Evolutionary conservation across 2,797 vertebrate genomes (phyloP), one percentile per base, ranked within the genome.

Genomic region (Cuculus canorus): DNA sequence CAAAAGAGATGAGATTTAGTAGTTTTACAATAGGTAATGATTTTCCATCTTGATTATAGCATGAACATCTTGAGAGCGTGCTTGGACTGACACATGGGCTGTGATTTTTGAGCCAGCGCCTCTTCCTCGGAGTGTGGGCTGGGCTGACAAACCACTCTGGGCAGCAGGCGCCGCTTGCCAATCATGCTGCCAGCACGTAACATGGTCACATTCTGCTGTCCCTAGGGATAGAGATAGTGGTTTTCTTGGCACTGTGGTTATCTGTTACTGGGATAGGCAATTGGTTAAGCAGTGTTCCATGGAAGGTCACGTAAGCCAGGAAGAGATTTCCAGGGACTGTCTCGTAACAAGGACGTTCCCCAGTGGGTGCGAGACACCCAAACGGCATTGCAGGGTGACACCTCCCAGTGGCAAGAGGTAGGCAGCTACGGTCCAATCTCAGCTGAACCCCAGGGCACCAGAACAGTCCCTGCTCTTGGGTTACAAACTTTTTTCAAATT

Each of bases 1-100:
- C 50, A 86, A 86, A 84, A 84, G 65, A 19, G 64, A 27, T 76
- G 70, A 45, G 48, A 23, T 91, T 94, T 90, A 86, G 88, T 88
- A 47, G 33, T 39, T 53, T 39, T 53, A 82, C 56, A 88, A 59
- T 54, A 80, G 59, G 9, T 66, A 77, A 77, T 77, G 11, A 85
- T 90, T 93, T 91, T 60, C 53, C 52, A 76, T 32, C 53, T 86
- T 79, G n/a, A n/a, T n/a, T n/a, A n/a, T n/a, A n/a, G n/a, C n/a
- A n/a, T n/a, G 39, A 72, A 28, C 50, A 61, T 59, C 35, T 71
- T 78, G 43, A 35, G 9, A 7, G 37, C 24, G n/a, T 2, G 2
- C 66, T 66, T 83, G 65, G 66, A 43, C 77, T 91, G 86, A 57
- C 59, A 30, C 52, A 3, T 30, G 1, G 7, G 32, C 81, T 88